Evolutionary conservation across 92 coral and sea anemone genomes (phyloP).

Genomic region (Galaxea fascicularis): DNA sequence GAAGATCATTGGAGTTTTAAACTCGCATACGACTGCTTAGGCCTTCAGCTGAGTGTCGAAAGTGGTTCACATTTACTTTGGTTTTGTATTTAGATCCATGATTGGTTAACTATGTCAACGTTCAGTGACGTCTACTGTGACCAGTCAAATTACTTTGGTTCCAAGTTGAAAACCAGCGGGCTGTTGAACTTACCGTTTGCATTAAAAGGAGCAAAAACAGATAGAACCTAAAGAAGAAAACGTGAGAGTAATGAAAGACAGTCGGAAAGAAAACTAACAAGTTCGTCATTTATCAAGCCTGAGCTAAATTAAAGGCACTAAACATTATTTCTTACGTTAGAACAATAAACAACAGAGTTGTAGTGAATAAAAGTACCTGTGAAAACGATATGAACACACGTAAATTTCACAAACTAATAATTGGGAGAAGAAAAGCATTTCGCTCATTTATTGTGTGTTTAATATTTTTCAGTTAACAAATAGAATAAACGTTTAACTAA

Average conservation of each 20-base stretch:
- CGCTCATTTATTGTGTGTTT: not conserved
- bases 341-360: not conserved
- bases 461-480: not conserved
- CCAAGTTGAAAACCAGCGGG: not conserved
- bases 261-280: not conserved
- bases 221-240: not conserved
- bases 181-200: constrained; percentile 18
- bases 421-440: not conserved
- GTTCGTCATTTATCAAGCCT: not conserved
- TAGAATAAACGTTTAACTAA: not conserved
- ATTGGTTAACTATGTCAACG: too few species aligned
- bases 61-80: too few species aligned
- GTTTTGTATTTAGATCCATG: too few species aligned
- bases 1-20: too few species aligned
- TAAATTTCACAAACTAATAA: not conserved
- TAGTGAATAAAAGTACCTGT: not conserved
- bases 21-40: too few species aligned
- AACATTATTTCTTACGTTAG: not conserved
- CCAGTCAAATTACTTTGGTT: not conserved
- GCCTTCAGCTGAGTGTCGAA: too few species aligned
- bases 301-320: too few species aligned
- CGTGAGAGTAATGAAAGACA: not conserved
- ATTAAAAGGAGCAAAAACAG: constrained; percentile 1
- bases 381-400: not conserved
- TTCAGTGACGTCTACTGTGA: not conserved